phyloP scores from a whole-genome alignment of 2,797 vertebrate genomes.

The Urosaurus nigricauda region DNA sequence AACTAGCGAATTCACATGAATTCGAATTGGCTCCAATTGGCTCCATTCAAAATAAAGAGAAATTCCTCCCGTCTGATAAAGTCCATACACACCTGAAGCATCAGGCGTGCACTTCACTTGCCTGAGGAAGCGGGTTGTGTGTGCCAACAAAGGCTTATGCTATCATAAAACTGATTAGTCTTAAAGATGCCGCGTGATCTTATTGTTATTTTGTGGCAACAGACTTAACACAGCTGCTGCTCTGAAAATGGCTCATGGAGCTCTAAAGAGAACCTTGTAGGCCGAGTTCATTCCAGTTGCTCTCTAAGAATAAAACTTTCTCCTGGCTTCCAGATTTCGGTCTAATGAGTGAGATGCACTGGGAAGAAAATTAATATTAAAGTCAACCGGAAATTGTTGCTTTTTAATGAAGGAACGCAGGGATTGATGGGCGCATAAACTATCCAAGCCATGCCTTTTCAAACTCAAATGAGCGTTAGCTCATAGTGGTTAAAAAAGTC shows the following conservation, averaged over 20 bases:
- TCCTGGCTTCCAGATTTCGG: not conserved
- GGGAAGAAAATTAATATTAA: not conserved
- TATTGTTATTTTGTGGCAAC: too few species aligned
- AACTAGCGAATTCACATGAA: too few species aligned
- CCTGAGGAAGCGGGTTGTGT: too few species aligned
- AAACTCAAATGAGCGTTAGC: not conserved
- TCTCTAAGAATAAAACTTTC: conserved; percentile 16
- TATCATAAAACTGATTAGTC: too few species aligned
- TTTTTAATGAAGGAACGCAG: not conserved
- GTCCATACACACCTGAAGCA: too few species aligned
- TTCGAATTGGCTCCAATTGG: too few species aligned
- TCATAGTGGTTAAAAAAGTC: not conserved
- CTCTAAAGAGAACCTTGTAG: not conserved
- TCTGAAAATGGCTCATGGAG: not conserved
- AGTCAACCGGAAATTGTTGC: not conserved
- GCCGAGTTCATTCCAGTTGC: not conserved
- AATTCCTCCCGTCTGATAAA: too few species aligned
- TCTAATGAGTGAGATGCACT: not conserved
- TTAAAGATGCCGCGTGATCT: too few species aligned
- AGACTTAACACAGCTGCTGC: too few species aligned
- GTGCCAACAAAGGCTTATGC: too few species aligned
- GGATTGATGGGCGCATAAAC: not conserved
- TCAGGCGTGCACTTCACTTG: too few species aligned
- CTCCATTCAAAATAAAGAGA: too few species aligned
- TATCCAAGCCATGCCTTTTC: not conserved